phyloP scores from a whole-genome alignment of 2,888 invertebrate species.

The Biston stratarius region DNA sequence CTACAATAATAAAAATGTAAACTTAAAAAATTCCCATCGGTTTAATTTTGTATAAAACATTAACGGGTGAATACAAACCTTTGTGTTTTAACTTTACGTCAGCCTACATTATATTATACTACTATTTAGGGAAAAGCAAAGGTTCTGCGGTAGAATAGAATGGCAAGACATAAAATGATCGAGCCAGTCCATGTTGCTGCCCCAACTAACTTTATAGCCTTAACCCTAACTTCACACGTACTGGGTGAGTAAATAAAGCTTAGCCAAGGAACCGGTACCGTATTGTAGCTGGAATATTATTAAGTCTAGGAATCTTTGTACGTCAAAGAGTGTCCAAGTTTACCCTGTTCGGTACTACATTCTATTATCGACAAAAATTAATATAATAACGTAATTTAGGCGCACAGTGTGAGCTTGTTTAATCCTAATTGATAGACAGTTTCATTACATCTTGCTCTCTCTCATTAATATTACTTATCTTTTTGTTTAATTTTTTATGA shows the following conservation, averaged over 20 bases:
- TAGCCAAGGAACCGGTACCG: background rate
- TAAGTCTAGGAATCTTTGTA: background rate
- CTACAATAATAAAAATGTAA: no score
- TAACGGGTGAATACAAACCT: background rate
- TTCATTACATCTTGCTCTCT: no score
- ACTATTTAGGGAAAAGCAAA: constrained; percentile 18
- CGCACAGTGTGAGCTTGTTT: no score
- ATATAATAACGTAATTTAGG: no score
- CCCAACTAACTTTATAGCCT: constrained; percentile 25
- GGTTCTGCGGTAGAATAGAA: constrained; percentile 18
- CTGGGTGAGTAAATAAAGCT: constrained; percentile 17
- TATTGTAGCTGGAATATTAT: background rate
- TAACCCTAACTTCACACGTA: constrained; percentile 21
- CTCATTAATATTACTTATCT: no score
- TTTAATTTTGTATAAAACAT: no score
- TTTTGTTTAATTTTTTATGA: no score
- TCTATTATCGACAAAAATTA: no score
- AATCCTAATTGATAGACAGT: no score
- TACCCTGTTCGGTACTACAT: no score
- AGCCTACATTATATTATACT: constrained; percentile 15
- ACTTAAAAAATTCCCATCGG: no score
- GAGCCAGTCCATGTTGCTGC: constrained; percentile 6
- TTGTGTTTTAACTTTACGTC: constrained; percentile 8
- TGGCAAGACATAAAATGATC: constrained; percentile 13
- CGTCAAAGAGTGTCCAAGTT: background rate